These are phyloP conservation scores for Archegozetes longisetosus DNA, from an alignment of 1,140 invertebrate species.

Conservation along the genomic window DNA sequence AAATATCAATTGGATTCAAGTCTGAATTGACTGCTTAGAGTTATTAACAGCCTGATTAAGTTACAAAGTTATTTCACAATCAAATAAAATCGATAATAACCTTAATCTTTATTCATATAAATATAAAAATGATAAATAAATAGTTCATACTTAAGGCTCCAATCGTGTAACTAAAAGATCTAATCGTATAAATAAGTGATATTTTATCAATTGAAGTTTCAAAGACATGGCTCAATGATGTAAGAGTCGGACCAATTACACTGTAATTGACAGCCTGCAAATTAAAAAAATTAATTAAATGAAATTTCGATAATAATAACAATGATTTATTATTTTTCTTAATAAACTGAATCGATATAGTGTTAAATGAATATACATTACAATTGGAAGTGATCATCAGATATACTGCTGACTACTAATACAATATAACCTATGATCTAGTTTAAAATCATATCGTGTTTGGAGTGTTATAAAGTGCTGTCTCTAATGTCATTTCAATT, in stretches of 20 bases:
- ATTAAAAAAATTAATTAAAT: neutral
- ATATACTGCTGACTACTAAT: no score
- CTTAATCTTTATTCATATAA: neutral
- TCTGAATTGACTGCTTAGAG: no score
- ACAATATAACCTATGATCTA: no score
- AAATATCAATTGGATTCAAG: neutral
- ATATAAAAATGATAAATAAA: neutral
- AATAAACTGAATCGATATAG: no score
- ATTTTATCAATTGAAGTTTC: neutral
- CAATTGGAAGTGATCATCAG: no score
- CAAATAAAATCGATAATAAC: neutral
- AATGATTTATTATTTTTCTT: no score
- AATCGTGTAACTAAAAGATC: neutral
- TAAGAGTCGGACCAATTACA: neutral
- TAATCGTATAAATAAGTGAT: neutral
- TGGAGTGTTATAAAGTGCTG: no score
- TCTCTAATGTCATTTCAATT: no score
- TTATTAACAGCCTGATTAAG: no score
- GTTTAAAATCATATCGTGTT: no score
- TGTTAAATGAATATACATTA: no score
- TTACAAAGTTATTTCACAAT: neutral
- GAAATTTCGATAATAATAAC: neutral
- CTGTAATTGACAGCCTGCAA: neutral
- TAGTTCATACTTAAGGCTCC: neutral
- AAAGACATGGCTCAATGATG: neutral